Base-by-base conservation (phyloP, 1,140 invertebrate species). In the Drosophila punjabiensis region DNA sequence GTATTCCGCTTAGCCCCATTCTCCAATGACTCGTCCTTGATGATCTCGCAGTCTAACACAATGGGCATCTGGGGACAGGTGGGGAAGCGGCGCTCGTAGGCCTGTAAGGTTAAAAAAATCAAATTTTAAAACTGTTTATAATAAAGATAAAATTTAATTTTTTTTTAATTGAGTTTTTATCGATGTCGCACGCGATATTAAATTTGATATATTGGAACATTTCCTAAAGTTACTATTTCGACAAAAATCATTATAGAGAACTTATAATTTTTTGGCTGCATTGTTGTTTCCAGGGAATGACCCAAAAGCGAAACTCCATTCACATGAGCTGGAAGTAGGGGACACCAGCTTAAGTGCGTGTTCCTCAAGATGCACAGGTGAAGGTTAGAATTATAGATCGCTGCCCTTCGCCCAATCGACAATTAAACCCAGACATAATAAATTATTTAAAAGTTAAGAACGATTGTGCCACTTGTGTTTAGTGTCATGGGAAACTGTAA, bases 61-160 rank as follows among this genome's bases (percentile, higher is more conserved):
- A 99, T 97, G 45, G 98, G 98, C 90, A 99, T 99, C 94, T 98
- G 97, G 43, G 98, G 97, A 93, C 98, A 99, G 41, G 96, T 98
- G 28, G 98, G 98, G 94, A 99, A 99, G 55, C 98, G 95, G 70
- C 96, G 95, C 93, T 99, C 97, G 93, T 99, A 99, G 33, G 98
- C 98, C 98, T 99, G 93, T 8, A 59, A 24, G 45, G 48, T 8
- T n/a, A 45, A 35, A 1, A 30, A 18, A 8, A 9, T 5, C 0
- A 30, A 11, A 32, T 53, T 32, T 50, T 5, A n/a, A n/a, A 32
- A 45, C n/a, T n/a, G n/a, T n/a, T n/a, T n/a, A n/a, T n/a, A n/a
- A n/a, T n/a, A n/a, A n/a, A n/a, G n/a, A n/a, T n/a, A n/a, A n/a
- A n/a, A n/a, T n/a, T n/a, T n/a, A n/a, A n/a, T n/a, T n/a, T n/a